phyloP scores from a whole-genome alignment of 2,888 invertebrate species.

The Terebella lapidaria region DNA sequence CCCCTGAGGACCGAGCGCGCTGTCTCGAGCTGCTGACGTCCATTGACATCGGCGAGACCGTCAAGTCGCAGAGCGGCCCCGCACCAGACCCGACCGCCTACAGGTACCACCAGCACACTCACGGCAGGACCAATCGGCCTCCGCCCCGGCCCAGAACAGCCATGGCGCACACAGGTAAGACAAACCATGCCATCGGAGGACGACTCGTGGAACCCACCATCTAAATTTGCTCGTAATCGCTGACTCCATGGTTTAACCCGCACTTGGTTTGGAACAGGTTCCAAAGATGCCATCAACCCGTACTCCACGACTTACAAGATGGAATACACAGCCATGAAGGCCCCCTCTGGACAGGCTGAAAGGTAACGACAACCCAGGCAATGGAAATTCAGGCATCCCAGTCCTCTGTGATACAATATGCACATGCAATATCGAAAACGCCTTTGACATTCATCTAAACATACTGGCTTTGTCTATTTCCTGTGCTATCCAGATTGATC shows the following conservation, averaged over 20 bases:
- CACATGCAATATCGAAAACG: no score
- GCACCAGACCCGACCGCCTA: not conserved
- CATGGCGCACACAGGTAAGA: constrained; percentile 34
- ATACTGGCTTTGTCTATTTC: not conserved
- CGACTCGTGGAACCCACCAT: no score
- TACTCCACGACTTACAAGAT: constrained; percentile 13
- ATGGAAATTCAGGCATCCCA: no score
- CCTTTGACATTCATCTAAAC: no score
- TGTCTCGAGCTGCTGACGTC: constrained; percentile 40
- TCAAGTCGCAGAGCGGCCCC: constrained; percentile 7
- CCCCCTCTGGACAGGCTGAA: not conserved
- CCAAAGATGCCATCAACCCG: constrained; percentile 4
- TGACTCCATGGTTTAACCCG: no score
- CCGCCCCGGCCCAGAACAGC: constrained; percentile 35
- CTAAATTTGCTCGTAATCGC: no score
- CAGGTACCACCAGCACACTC: not conserved
- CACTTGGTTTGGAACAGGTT: no score
- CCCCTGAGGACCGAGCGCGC: constrained; percentile 33
- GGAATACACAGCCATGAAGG: not conserved
- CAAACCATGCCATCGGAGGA: no score
- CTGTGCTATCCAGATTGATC: not conserved
- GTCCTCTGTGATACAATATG: not conserved
- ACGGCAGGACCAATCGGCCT: not conserved
- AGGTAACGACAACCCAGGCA: not conserved
- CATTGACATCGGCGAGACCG: constrained; percentile 23